Evolutionary conservation across 2,888 invertebrate genomes (phyloP), one percentile per base, ranked within the genome.

Genomic region (Calameuta pallipes): DNA sequence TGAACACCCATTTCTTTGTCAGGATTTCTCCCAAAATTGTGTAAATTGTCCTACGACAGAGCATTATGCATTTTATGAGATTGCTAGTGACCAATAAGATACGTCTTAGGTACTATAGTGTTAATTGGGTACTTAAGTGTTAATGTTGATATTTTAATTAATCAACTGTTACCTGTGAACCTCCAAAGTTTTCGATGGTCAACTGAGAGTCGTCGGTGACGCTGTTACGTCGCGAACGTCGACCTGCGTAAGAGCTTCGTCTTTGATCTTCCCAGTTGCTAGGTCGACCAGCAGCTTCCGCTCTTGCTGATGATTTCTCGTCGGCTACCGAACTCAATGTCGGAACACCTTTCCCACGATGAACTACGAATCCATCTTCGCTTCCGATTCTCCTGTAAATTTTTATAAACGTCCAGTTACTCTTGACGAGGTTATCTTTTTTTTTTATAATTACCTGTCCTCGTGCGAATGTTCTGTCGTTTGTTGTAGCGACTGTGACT

Each of bases 151-250:
- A 11, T 34, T n/a, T 73, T 3, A 37, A 74, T 73, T 30, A 37
- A 76, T 56, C 35, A n/a, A 68, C 31, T 33, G 73, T 79, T 84
- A 91, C 91, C 93, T 97, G 97, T 83, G 97, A 97, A 79, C 98
- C 98, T 74, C 98, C 97, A 91, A 98, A 97, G 92, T 98, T 98
- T 92, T 98, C 98, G 78, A 97, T 96, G 0, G 97, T 98, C 84
- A 98, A 93, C 91, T 97, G 97, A 56, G 97, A 97, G 90, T 98
- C 97, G 90, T 97, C 97, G 81, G 95, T 94, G 75, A 96, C 93
- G 83, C 97, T 97, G 89, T 97, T 97, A 82, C 97, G 94, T 31
- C 97, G 93, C 74, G 97, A 97, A 74, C 97, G 94, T 4, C 97
- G 94, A 74, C 97, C 97, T 78, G 96, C 97, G 92, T 95, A 97